Conservation (phyloP, 2,888 invertebrate genomes). For the Apotomis capreana region DNA sequence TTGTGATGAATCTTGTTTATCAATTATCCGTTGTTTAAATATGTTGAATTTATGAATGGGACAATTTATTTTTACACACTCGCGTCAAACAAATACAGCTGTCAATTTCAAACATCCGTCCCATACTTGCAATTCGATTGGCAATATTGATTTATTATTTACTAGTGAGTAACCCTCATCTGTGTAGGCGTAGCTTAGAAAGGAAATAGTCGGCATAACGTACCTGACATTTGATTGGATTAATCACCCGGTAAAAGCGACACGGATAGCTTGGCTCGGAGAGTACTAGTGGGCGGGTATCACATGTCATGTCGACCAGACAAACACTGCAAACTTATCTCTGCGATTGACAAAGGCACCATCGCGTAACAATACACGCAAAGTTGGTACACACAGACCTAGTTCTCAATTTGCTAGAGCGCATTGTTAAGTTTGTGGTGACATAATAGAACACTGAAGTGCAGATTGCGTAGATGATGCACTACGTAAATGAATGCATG, state of each 20-base stretch:
- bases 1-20: too few relatives aligned
- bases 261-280: slow-evolving; percentile 33
- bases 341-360: background rate
- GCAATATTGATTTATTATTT: slow-evolving; percentile 1
- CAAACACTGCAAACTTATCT: slow-evolving; percentile 18
- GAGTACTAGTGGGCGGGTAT: slow-evolving; percentile 32
- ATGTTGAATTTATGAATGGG: too few relatives aligned
- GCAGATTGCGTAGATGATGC: slow-evolving; percentile 11
- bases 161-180: slow-evolving; percentile 31
- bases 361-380: background rate
- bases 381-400: background rate
- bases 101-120: slow-evolving; percentile 7
- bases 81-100: background rate
- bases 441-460: slow-evolving; percentile 23
- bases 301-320: slow-evolving; percentile 17
- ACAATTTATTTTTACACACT: too few relatives aligned
- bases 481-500: background rate
- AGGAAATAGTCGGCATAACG: slow-evolving; percentile 37
- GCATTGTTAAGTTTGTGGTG: slow-evolving; percentile 28
- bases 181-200: slow-evolving; percentile 13
- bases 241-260: slow-evolving; percentile 39
- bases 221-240: slow-evolving; percentile 34
- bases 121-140: background rate
- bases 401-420: slow-evolving; percentile 2
- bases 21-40: too few relatives aligned